Evolutionary conservation across 2,113 vertebrate genomes (phyloP).

Genomic region (Orthonyx spaldingii): DNA sequence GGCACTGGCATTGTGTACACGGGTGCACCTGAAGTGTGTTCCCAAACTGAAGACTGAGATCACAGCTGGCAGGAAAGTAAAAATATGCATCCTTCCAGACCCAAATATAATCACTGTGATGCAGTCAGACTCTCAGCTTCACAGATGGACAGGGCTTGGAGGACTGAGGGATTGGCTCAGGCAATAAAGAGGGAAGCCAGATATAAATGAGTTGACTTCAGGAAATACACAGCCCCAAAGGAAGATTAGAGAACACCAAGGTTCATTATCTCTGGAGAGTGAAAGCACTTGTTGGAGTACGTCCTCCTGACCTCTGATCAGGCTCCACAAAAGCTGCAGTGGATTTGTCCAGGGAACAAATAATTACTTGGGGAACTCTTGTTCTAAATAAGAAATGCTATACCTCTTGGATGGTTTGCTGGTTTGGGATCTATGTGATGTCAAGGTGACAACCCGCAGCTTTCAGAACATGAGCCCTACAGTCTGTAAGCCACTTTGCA

Average conservation of each 20-base stretch:
- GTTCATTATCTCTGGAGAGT: background rate
- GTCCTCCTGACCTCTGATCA: background rate
- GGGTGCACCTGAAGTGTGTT: rapidly evolving
- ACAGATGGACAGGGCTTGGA: background rate
- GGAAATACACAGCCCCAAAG: background rate
- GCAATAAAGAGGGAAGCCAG: background rate
- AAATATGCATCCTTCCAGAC: background rate
- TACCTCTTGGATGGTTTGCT: background rate
- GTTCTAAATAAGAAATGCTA: background rate
- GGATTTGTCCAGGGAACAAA: background rate
- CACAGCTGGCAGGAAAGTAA: background rate
- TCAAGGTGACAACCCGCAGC: background rate
- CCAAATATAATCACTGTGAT: background rate
- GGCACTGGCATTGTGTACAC: background rate
- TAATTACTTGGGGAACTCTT: background rate
- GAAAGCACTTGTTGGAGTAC: background rate
- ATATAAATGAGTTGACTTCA: background rate
- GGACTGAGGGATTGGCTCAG: background rate
- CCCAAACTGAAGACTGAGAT: background rate
- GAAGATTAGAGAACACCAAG: background rate
- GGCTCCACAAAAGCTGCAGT: background rate
- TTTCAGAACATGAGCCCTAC: background rate
- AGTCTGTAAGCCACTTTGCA: background rate
- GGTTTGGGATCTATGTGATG: background rate
- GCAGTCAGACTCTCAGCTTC: background rate